Base-by-base conservation (phyloP, 1,140 invertebrate species). In the Coenobita brevimanus region DNA sequence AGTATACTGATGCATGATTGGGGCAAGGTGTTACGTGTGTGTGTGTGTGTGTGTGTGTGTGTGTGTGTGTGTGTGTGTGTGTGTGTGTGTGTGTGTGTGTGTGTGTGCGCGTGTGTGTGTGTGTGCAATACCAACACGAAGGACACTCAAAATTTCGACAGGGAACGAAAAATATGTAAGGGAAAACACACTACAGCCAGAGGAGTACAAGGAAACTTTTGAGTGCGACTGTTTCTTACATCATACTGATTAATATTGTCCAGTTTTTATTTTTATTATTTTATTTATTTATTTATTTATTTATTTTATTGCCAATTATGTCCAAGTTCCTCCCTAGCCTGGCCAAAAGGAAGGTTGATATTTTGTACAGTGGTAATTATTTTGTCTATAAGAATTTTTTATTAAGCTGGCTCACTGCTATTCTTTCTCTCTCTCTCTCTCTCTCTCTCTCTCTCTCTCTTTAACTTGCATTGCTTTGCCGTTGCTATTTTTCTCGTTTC, bases 21-120 rank as follows among this genome's bases (percentile, higher is more conserved):
- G n/a, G n/a, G n/a, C n/a, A 71, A 71, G 67, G 41, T 30, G 21
- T 6, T 64, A 3, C 6, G 21, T n/a, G n/a, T n/a, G n/a, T n/a
- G n/a, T n/a, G n/a, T 4, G 62, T 67, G 62, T 67, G 62, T 67
- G 62, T 67, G 62, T 67, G 62, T 67, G 62, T 67, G 62, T 67
- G 62, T 67, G 62, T 67, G 62, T 67, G 62, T 67, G 62, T 67
- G 15, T 67, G 62, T 67, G 62, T 67, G 62, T 67, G 62, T 67
- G 62, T 67, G 62, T 67, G 62, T 64, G 62, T 64, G 62, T 64
- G 62, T 64, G 62, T 64, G 62, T 64, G 62, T 64, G 62, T 64
- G 62, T 64, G 62, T 64, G 62, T 64, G 62, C 30, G 62, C 30
- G 62, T n/a, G 54, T 69, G 64, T 69, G 64, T 69, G 64, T 69